Percentiles rank a stretch among this genome's conserved stretches.
These are phyloP conservation scores for Onychomys torridus DNA, from an alignment of 2,797 vertebrate species.

Conservation along the genomic window DNA sequence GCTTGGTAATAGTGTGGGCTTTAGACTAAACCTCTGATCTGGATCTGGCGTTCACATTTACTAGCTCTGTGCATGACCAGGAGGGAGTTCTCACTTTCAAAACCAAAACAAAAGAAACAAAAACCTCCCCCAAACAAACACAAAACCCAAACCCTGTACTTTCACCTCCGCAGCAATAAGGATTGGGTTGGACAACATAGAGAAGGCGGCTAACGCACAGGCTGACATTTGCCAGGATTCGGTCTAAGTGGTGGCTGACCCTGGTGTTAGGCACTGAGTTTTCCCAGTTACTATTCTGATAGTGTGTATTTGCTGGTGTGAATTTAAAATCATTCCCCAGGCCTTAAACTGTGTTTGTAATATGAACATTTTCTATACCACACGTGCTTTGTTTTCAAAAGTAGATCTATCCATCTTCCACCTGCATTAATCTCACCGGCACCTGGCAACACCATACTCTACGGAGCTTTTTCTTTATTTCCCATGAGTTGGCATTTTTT, in stretches of 20 bases:
- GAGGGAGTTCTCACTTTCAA: not conserved
- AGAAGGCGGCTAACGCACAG: not conserved
- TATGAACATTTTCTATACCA: not conserved
- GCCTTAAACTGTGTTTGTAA: not conserved
- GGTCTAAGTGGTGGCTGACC: not conserved
- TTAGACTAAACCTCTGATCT: not conserved
- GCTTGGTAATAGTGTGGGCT: not conserved
- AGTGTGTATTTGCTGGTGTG: not conserved
- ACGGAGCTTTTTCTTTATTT: conserved; percentile 8
- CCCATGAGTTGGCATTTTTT: conserved; percentile 55
- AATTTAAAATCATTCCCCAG: not conserved
- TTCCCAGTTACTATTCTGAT: not conserved
- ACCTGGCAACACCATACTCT: not conserved
- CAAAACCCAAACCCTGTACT: not conserved
- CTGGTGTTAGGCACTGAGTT: not conserved
- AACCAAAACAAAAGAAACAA: not conserved
- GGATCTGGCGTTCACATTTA: not conserved
- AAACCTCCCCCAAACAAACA: not conserved
- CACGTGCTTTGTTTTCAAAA: not conserved
- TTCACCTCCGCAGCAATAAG: not conserved
- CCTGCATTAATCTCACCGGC: conserved; percentile 32
- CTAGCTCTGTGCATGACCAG: not conserved
- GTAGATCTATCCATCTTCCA: not conserved
- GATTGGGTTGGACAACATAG: not conserved
- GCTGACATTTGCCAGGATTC: not conserved